Conservation (phyloP, 2,888 invertebrate species). For the Leuctra nigra region DNA sequence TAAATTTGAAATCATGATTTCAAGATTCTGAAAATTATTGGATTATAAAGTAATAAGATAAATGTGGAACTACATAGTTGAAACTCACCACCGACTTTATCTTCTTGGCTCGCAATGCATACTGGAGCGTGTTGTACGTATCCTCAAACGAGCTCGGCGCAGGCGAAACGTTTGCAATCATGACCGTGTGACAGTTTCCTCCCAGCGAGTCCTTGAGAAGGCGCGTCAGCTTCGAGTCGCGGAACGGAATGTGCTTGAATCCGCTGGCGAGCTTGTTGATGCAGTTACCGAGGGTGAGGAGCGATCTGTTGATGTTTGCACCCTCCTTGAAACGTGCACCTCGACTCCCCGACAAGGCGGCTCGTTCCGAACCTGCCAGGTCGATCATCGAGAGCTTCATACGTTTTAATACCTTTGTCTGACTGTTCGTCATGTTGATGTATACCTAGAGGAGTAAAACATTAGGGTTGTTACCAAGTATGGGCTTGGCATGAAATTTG, state of each 20-base stretch:
- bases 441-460: conserved; percentile 41
- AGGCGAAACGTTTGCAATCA: conserved; percentile 89
- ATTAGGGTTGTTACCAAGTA: background rate
- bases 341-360: conserved; percentile 77
- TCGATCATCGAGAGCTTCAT: conserved; percentile 94
- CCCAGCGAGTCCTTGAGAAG: conserved; percentile 87
- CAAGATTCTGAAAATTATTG: too few species aligned
- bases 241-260: conserved; percentile 73
- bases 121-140: conserved; percentile 87
- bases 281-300: conserved; percentile 73
- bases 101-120: conserved; percentile 75
- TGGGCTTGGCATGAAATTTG: too few species aligned
- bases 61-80: too few species aligned
- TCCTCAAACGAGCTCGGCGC: conserved; percentile 75
- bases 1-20: too few species aligned
- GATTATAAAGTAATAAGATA: too few species aligned
- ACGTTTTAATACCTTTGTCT: conserved; percentile 56
- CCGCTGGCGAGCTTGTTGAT: conserved; percentile 84
- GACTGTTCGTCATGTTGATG: conserved; percentile 44
- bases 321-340: conserved; percentile 86
- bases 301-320: conserved; percentile 87
- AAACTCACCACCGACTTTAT: conserved; percentile 56
- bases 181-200: conserved; percentile 88
- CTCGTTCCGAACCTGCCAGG: conserved; percentile 88
- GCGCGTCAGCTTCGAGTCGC: conserved; percentile 87